phyloP scores from a whole-genome alignment of 2,888 invertebrate genomes.

The Spilarctia lutea region DNA sequence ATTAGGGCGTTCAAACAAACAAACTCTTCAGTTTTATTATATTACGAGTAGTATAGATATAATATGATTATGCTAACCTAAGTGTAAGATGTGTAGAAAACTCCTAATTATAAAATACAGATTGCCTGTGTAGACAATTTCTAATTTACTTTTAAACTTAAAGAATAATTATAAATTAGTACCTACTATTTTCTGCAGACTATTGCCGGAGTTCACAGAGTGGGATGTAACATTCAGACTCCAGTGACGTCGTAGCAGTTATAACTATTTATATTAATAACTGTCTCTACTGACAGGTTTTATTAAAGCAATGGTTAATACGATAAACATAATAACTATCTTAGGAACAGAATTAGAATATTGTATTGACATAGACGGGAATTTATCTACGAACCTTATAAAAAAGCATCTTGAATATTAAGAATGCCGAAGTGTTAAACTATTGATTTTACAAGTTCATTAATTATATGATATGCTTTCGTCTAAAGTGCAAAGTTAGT shows the following conservation, averaged over 20 bases:
- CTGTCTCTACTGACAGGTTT: neutral
- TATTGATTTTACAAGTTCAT: neutral
- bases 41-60: too few relatives aligned
- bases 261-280: neutral
- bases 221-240: neutral
- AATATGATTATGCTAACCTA: too few relatives aligned
- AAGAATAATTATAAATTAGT: too few relatives aligned
- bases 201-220: neutral
- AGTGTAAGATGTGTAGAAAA: too few relatives aligned
- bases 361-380: neutral
- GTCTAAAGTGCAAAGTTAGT: neutral
- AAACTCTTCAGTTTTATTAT: too few relatives aligned
- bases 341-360: neutral
- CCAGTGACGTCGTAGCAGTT: neutral
- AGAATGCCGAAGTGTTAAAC: neutral
- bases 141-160: too few relatives aligned
- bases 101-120: too few relatives aligned
- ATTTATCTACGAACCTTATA: neutral
- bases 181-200: neutral
- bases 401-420: neutral
- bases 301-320: neutral
- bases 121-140: too few relatives aligned
- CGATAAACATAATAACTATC: neutral
- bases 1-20: too few relatives aligned
- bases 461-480: neutral